These are phyloP conservation scores for Mus caroli DNA, from an alignment of 2,797 vertebrate genomes.

Conservation along the genomic window DNA sequence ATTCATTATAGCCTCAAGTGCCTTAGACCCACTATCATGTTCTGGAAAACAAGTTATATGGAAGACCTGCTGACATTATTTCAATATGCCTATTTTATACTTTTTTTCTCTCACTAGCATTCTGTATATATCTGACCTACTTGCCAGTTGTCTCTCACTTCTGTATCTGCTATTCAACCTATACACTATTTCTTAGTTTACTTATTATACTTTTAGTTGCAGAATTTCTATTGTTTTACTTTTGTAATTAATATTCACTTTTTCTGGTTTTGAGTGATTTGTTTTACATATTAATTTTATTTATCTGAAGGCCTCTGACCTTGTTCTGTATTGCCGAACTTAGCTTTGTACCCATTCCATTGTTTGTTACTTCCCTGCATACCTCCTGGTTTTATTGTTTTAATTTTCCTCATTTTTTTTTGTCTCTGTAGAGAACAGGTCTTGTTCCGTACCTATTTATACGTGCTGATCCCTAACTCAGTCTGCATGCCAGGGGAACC, in stretches of 20 bases:
- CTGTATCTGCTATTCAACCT: neutral
- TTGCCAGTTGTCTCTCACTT: neutral
- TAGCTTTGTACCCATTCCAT: neutral
- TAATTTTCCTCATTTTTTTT: neutral
- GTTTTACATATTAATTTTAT: neutral
- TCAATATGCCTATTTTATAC: accelerated
- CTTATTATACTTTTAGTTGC: neutral
- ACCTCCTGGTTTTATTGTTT: neutral
- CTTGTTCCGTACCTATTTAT: neutral
- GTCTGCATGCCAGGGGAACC: neutral
- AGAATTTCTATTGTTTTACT: neutral
- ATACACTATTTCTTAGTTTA: neutral
- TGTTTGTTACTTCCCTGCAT: neutral
- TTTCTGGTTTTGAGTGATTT: neutral
- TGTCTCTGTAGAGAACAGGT: neutral
- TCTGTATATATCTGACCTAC: neutral
- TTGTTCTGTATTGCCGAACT: neutral
- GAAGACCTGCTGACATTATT: neutral
- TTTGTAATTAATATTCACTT: neutral
- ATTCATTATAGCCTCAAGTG: neutral
- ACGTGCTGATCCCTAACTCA: neutral
- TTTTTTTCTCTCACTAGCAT: neutral
- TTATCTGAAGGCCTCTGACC: neutral
- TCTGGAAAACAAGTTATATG: neutral
- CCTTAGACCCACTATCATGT: neutral